A percentile compares a stretch with the other conserved stretches of the same genome.
phyloP scores from a whole-genome alignment of 2,888 invertebrate genomes.

The Metellina segmentata region DNA sequence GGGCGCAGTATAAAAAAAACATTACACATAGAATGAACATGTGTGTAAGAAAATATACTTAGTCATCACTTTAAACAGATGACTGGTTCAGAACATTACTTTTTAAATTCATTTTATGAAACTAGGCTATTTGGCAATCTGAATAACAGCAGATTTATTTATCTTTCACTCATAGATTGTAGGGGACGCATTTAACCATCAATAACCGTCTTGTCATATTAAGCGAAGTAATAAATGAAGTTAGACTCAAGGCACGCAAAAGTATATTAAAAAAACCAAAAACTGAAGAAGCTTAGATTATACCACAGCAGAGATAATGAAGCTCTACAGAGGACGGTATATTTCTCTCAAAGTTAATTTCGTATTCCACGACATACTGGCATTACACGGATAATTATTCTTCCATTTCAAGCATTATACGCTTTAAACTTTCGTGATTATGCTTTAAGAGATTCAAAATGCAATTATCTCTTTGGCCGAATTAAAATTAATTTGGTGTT shows the following conservation, averaged over 20 bases:
- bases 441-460: constrained; percentile 14
- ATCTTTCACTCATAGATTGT: too few species aligned
- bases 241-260: neutral
- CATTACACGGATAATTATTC: constrained; percentile 17
- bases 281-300: neutral
- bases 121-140: too few species aligned
- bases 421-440: constrained; percentile 25
- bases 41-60: too few species aligned
- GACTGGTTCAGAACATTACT: too few species aligned
- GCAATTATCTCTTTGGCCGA: constrained; percentile 18
- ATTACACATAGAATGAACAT: too few species aligned
- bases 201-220: neutral
- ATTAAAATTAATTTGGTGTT: constrained; percentile 48
- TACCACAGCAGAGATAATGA: neutral
- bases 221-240: neutral
- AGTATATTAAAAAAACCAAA: neutral
- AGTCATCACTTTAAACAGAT: too few species aligned
- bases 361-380: neutral
- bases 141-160: too few species aligned
- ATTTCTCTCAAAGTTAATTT: neutral
- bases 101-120: too few species aligned
- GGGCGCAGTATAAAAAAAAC: too few species aligned
- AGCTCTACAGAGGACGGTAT: neutral
- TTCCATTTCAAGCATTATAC: constrained; percentile 12
- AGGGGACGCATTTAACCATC: neutral